phyloP scores from a whole-genome alignment of 92 coral and sea anemone genomes.

The Phenganax stokvisi region DNA sequence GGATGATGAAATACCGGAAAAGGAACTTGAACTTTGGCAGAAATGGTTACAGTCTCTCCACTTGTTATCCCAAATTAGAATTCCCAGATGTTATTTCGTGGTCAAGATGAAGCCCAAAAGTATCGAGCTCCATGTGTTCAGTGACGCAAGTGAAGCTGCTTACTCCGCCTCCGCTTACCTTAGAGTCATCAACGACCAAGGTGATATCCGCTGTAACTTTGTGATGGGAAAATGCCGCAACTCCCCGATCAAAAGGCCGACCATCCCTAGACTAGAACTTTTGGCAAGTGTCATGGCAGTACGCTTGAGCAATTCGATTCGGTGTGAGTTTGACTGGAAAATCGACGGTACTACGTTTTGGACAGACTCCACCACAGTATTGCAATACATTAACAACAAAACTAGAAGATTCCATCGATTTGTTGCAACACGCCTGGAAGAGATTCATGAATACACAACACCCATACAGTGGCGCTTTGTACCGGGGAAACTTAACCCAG shows the following conservation, averaged over 20 bases:
- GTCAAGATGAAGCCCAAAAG: background rate
- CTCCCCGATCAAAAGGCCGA: background rate
- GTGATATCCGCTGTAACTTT: background rate
- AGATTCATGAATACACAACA: conserved; percentile 43
- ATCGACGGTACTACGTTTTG: conserved; percentile 33
- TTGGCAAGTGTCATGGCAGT: background rate
- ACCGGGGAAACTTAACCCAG: conserved; percentile 48
- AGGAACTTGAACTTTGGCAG: background rate
- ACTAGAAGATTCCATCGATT: conserved; percentile 48
- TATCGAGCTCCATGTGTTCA: conserved; percentile 21
- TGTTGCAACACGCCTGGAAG: conserved; percentile 43
- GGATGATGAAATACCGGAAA: conserved; percentile 46
- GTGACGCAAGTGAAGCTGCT: conserved; percentile 23
- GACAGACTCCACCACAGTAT: conserved; percentile 49
- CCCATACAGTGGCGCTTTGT: conserved; percentile 50
- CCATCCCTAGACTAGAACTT: conserved; percentile 18
- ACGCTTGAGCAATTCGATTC: conserved; percentile 10
- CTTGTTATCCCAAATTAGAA: background rate
- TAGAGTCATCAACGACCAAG: background rate
- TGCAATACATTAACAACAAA: conserved; percentile 50
- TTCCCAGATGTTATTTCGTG: conserved; percentile 1
- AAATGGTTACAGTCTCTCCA: background rate
- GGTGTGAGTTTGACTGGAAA: conserved; percentile 35
- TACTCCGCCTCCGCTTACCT: conserved; percentile 22
- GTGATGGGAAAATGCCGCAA: conserved; percentile 23